Percentiles rank a stretch among this genome's conserved stretches.
Conservation (phyloP, 2,113 vertebrate genomes). For the Polyodon spathula region DNA sequence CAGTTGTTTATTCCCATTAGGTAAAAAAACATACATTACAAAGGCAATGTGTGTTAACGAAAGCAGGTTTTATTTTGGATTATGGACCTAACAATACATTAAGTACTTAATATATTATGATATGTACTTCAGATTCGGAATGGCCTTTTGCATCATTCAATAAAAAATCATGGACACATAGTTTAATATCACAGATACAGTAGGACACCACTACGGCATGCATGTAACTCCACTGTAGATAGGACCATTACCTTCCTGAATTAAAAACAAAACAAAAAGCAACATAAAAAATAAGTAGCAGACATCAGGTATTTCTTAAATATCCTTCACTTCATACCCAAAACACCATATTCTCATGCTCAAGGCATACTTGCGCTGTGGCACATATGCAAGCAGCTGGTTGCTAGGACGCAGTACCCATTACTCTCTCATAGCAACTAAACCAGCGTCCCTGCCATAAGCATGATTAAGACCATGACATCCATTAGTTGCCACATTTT, state of each 20-base stretch:
- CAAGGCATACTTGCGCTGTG: too few relatives aligned
- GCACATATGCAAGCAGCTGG: too few relatives aligned
- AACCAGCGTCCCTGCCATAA: slow-evolving; percentile 7
- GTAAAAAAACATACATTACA: too few relatives aligned
- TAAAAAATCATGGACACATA: background rate
- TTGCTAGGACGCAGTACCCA: slow-evolving; percentile 22
- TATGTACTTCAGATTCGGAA: slow-evolving; percentile 37
- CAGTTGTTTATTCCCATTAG: too few relatives aligned
- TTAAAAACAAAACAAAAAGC: slow-evolving; percentile 37
- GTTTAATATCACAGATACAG: slow-evolving; percentile 41
- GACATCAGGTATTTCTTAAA: slow-evolving; percentile 42
- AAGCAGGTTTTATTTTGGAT: too few relatives aligned
- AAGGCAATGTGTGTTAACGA: too few relatives aligned
- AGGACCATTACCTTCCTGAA: slow-evolving; percentile 44
- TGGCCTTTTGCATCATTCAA: background rate
- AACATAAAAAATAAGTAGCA: slow-evolving; percentile 34
- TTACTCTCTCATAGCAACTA: slow-evolving; percentile 18
- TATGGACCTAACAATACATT: slow-evolving; percentile 42
- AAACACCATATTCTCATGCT: slow-evolving; percentile 19
- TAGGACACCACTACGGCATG: slow-evolving; percentile 56
- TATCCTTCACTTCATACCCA: slow-evolving; percentile 41
- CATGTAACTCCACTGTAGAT: slow-evolving; percentile 58
- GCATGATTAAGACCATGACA: slow-evolving; percentile 14
- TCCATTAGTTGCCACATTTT: slow-evolving; percentile 4
- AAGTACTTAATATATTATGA: slow-evolving; percentile 33